Evolutionary conservation across 2,888 invertebrate genomes (phyloP), one percentile per base, ranked within the genome.

Genomic region (Stenchaetothrips biformis): DNA sequence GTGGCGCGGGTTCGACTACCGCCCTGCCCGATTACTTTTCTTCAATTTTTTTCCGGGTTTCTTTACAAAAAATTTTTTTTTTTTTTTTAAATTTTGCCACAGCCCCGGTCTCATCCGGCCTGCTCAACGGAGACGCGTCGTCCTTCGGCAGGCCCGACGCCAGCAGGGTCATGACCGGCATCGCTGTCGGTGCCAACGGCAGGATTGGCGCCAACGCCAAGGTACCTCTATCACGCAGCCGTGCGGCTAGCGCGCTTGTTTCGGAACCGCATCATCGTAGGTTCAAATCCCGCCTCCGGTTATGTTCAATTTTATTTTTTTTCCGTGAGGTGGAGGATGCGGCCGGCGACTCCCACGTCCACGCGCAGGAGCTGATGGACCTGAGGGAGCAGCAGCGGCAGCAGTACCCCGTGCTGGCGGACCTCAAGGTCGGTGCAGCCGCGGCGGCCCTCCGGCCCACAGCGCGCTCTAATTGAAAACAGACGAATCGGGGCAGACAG

Each of bases 21-120:
- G 13, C 59, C 13, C 16, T n/a, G 37, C 18, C 18, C 80, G 79
- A 59, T 21, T 79, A 62, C 59, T 78, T 81, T n/a, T 80, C 8
- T 79, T 80, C 53, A 6, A 53, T 9, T 37, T 78, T n/a, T 18
- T 48, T 9, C 18, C n/a, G 18, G n/a, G 21, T 59, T 49, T 9
- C 48, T 78, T 67, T 16, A 62, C 37, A 21, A 8, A 81, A 79
- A 21, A 16, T 77, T 80, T 79, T 81, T 78, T 80, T 62, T 82
- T 78, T 79, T 78, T 62, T 83, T 82, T 11, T 80, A 82, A 37
- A 37, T 37, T 37, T 1, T 37, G 37, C 37, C 2, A 37, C 37
- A 37, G 37, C 37, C 2, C 37, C 37, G 37, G 37, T 4, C 37
- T 37, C 37, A 37, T 4, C 37, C 4, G 37, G 37, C 37, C 37